Evolutionary conservation across 1,140 invertebrate species (phyloP).

Genomic region (Trypoxylus dichotomus): DNA sequence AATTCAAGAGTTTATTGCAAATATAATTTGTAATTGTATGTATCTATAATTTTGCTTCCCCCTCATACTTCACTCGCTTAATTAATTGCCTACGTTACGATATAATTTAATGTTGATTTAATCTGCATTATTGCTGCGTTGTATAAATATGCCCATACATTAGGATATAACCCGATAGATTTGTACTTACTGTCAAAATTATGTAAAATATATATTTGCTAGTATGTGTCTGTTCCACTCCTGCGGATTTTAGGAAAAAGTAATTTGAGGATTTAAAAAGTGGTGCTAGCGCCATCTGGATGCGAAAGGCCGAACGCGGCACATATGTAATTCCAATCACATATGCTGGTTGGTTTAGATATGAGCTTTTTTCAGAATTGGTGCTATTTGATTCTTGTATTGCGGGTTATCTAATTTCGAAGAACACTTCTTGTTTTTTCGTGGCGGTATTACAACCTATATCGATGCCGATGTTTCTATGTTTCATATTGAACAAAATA

Average conservation of each 20-base stretch:
- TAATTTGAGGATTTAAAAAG: neutral
- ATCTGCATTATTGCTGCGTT: neutral
- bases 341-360: conserved; percentile 1
- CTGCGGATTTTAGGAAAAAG: neutral
- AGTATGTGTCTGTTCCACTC: neutral
- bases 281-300: neutral
- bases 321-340: neutral
- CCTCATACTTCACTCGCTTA: neutral
- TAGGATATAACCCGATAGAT: neutral
- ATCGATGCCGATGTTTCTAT: too few relatives aligned
- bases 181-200: neutral
- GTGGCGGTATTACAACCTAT: too few relatives aligned
- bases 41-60: neutral
- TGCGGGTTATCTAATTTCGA: neutral
- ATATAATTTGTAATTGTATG: too few relatives aligned
- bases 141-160: neutral
- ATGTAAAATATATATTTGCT: neutral
- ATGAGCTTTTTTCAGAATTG: conserved; percentile 16
- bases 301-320: neutral
- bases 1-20: too few relatives aligned
- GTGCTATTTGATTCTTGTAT: neutral
- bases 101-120: neutral
- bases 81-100: neutral
- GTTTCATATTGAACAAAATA: too few relatives aligned
- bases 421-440: neutral